Evolutionary conservation across 2,113 vertebrate species (phyloP).

Genomic region (Sinocyclocheilus anophthalmus): DNA sequence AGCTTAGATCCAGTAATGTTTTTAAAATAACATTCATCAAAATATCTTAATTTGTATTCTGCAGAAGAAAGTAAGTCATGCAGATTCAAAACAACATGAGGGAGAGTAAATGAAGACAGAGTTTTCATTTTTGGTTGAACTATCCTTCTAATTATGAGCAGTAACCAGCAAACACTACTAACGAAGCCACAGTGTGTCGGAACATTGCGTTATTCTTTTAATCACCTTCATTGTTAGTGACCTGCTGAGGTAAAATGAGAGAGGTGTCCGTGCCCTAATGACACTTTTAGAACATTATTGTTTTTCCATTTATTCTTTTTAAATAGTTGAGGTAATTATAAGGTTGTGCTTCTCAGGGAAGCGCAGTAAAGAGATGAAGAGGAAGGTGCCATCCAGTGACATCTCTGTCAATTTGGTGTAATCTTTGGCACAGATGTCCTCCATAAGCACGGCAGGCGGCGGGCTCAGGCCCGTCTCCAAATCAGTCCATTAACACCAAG

Average conservation of each 20-base stretch:
- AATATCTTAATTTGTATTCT: background rate
- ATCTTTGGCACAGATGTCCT: constrained; percentile 39
- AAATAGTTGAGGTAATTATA: constrained; percentile 1
- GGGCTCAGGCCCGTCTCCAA: constrained; percentile 10
- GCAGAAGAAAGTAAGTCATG: background rate
- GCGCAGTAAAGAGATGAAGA: background rate
- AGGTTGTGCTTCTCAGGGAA: background rate
- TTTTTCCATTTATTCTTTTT: constrained; percentile 1
- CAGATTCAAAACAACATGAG: background rate
- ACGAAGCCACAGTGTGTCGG: background rate
- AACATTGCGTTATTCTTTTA: background rate
- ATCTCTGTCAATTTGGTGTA: constrained; percentile 28
- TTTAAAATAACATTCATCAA: background rate
- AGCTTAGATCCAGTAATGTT: background rate
- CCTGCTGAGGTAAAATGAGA: background rate
- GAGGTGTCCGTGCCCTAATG: background rate
- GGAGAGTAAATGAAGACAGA: background rate
- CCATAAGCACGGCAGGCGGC: constrained; percentile 26
- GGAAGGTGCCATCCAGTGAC: constrained; percentile 11
- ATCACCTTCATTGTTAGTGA: background rate
- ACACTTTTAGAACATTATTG: background rate
- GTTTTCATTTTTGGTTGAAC: background rate
- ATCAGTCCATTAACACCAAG: constrained; percentile 28
- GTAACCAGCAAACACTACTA: background rate
- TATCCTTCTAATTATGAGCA: background rate